phyloP scores from a whole-genome alignment of 2,888 invertebrate genomes.

The Melolontha melolontha region DNA sequence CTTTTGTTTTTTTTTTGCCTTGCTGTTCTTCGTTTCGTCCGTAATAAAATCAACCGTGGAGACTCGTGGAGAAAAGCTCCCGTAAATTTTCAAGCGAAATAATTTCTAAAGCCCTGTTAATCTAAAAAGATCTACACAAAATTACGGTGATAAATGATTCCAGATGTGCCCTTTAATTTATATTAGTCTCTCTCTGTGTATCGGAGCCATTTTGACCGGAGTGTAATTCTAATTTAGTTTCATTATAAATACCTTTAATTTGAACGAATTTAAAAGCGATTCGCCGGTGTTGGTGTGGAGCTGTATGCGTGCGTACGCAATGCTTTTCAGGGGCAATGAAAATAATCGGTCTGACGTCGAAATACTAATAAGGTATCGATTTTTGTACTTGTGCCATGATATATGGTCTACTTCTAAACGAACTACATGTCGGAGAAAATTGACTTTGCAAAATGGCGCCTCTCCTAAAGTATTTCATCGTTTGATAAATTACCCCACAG shows the following conservation, averaged over 20 bases:
- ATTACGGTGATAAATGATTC: conserved; percentile 14
- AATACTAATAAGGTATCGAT: conserved; percentile 24
- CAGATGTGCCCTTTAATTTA: conserved; percentile 15
- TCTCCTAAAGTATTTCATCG: background rate
- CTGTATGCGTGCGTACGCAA: too few species aligned
- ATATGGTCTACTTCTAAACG: conserved; percentile 10
- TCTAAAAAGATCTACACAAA: conserved; percentile 19
- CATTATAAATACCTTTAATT: conserved; percentile 14
- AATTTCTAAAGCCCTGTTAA: conserved; percentile 16
- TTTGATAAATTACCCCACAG: conserved; percentile 12
- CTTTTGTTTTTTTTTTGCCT: background rate
- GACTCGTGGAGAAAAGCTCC: background rate
- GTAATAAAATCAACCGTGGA: conserved; percentile 10
- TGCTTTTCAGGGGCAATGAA: too few species aligned
- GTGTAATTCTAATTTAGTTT: conserved; percentile 9
- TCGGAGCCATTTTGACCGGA: background rate
- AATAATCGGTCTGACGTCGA: background rate
- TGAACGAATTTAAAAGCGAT: background rate
- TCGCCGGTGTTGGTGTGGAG: background rate
- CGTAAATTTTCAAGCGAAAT: conserved; percentile 2
- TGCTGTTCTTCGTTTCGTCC: too few species aligned
- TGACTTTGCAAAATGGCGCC: conserved; percentile 23
- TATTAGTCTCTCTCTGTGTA: background rate
- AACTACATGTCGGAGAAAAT: conserved; percentile 14
- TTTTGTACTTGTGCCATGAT: conserved; percentile 13